Base-by-base conservation (phyloP, 2,797 vertebrate genomes). In the Muscicapa striata region DNA sequence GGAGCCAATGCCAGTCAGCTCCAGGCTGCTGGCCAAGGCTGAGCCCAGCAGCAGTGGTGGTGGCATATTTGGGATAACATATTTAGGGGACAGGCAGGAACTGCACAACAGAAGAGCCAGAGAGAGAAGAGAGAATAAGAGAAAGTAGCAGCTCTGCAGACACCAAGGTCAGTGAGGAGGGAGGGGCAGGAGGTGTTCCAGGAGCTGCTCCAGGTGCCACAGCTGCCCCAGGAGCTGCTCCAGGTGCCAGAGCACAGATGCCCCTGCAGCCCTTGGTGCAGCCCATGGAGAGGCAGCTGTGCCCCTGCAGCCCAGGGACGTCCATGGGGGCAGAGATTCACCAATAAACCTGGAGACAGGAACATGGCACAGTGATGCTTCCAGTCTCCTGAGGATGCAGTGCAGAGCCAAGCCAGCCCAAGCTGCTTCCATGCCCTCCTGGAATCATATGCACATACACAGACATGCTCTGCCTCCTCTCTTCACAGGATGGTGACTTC, bases 171-270 rank as follows among this genome's bases (percentile, higher is more conserved):
- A 63, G 26, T 13, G 59, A 62, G 40, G 18, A 45, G 32, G 64
- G 32, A 52, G 34, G 23, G 21, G 3, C 30, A 59, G 78, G 18
- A 74, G 34, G 1, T 41, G 27, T 12, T 61, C 27, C 73, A 52
- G 20, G 23, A 67, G n/a, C 0, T 40, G 38, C n/a, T n/a, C n/a
- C n/a, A n/a, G n/a, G n/a, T n/a, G n/a, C 38, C 38, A 40, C 38
- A 40, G 38, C 0, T 41, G 30, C 15, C 51, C 15, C 73, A 52
- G 20, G 34, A 38, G 27, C 1, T 29, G 13, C 32, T 30, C 19
- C 45, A 45, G 12, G 21, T 0, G 2, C 34, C 3, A 0, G n/a
- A 81, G 27, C 27, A 7, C 38, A 57, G 45, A 36, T n/a, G 29
- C 18, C 49, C 54, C 36, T 32, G 32, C 72, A 77, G 41, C 57